Evolutionary conservation across 64 coral and sea anemone species (phyloP).

Genomic region (Porites lutea): DNA sequence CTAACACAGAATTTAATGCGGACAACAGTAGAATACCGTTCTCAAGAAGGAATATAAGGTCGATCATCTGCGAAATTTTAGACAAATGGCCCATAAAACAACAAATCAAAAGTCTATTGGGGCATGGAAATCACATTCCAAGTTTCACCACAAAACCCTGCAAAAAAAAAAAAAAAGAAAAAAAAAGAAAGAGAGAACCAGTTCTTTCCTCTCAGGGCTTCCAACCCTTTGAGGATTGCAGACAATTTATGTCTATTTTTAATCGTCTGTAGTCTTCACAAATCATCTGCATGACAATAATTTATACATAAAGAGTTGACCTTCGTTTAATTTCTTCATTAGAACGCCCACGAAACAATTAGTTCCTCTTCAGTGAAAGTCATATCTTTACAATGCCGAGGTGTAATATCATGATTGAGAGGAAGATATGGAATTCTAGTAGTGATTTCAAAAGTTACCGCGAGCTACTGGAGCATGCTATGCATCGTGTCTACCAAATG

Average conservation of each 20-base stretch:
- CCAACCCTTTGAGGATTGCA: conserved; percentile 22
- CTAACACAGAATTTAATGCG: neutral
- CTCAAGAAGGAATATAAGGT: neutral
- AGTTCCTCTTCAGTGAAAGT: conserved; percentile 29
- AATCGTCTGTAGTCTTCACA: neutral
- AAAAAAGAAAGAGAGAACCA: neutral
- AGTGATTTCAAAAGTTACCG: conserved; percentile 28
- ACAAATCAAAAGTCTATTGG: neutral
- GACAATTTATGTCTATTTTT: neutral
- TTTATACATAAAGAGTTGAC: conserved; percentile 24
- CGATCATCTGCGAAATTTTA: neutral
- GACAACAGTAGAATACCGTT: neutral
- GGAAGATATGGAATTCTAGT: neutral
- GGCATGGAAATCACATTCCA: conserved; percentile 27
- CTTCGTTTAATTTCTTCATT: conserved; percentile 18
- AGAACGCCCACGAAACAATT: neutral
- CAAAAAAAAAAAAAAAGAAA: conserved; percentile 30
- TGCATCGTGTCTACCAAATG: conserved; percentile 1
- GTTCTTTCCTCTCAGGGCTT: neutral
- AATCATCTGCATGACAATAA: neutral
- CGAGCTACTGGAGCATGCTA: conserved; percentile 39
- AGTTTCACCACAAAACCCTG: conserved; percentile 10
- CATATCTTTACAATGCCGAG: neutral
- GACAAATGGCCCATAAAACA: neutral
- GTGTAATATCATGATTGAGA: neutral